Base-by-base conservation (phyloP, 2,113 vertebrate species). In the Mesocricetus auratus region DNA sequence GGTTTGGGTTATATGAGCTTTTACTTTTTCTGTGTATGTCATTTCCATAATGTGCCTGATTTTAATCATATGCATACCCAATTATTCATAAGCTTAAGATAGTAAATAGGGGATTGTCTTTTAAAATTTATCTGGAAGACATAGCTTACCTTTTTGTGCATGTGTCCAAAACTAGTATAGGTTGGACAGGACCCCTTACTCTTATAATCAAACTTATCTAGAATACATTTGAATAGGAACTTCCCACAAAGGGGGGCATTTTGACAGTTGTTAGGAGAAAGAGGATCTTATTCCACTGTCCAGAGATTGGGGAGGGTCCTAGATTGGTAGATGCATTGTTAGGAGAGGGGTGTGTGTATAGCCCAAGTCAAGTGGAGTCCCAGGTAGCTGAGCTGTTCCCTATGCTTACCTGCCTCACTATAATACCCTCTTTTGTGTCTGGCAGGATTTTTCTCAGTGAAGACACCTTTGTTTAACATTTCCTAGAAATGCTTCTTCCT, bases 401-500 rank as follows among this genome's bases (percentile, higher is more conserved):
- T 66, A 16, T 86, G 29, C 42, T 66, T 86, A 10, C 42, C 21
- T 47, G 39, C 29, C 5, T 86, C 60, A 47, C 60, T 66, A 19
- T 3, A 4, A 8, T 3, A 13, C 58, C 22, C 73, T 26, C 77
- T 12, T 87, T 91, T 77, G 33, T 86, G 66, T 62, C 26, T 74
- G 8, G 17, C 62, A 74, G 33, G 68, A 71, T 58, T 0, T 73
- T 93, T 74, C 68, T 95, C 60, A 93, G 68, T 33, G 74, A 93
- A 93, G 47, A 66, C 4, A 33, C 7, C 58, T 36, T 69, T 83
- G 9, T 83, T 93, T 69, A 62, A 60, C 26, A 26, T 66, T 96
- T 94, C 58, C 13, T 62, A 89, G 8, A 96, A 94, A 58, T 87
- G 62, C 47, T 83, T 91, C 58, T 69, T 91, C 22, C 7, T 62